phyloP scores from a whole-genome alignment of 2,113 vertebrate species.

The Connochaetes taurinus region DNA sequence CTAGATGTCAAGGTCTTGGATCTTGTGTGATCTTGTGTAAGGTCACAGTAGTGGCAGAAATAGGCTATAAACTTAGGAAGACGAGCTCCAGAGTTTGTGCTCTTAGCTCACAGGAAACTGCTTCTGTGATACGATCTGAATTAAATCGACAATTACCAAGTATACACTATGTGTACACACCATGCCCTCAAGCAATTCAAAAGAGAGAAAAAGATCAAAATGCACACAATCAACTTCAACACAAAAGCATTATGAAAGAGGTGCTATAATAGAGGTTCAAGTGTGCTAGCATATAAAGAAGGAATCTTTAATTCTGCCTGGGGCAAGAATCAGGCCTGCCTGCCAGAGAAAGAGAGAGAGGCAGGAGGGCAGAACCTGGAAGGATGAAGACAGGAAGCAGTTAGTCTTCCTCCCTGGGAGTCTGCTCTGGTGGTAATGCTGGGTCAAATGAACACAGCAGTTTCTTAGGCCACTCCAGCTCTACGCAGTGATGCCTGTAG shows the following conservation, averaged over 20 bases:
- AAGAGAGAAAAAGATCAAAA: conserved; percentile 62
- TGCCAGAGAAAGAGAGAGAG: background rate
- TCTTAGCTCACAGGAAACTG: background rate
- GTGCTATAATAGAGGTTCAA: conserved; percentile 33
- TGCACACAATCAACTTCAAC: conserved; percentile 59
- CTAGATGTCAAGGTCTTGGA: background rate
- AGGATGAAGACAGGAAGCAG: background rate
- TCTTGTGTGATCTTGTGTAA: background rate
- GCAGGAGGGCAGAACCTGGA: background rate
- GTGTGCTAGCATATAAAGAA: conserved; percentile 30
- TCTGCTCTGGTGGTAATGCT: background rate
- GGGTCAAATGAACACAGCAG: background rate
- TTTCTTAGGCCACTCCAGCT: background rate
- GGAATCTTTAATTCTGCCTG: conserved; percentile 61
- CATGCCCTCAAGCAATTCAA: conserved; percentile 50
- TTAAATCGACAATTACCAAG: conserved; percentile 37
- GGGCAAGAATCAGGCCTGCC: conserved; percentile 23
- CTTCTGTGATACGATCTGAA: conserved; percentile 20
- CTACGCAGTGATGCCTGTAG: background rate
- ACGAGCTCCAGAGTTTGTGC: background rate
- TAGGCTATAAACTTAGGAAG: background rate
- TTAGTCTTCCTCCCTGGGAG: background rate
- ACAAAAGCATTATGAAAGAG: conserved; percentile 61
- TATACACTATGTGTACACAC: conserved; percentile 6
- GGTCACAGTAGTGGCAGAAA: background rate